Conservation (phyloP, 2,797 vertebrate species). For the Valencia hispanica region DNA sequence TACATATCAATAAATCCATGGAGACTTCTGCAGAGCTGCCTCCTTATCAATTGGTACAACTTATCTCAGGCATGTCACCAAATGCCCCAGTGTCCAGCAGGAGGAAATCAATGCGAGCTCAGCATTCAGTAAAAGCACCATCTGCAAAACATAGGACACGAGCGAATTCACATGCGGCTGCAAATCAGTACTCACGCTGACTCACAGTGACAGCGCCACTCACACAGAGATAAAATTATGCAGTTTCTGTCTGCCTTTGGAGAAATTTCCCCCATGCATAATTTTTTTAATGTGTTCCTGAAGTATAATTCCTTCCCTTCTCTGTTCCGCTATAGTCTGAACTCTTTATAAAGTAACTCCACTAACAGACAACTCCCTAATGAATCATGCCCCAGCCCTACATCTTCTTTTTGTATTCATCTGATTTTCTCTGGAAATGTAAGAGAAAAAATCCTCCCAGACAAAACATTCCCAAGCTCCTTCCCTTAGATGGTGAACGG, state of each 20-base stretch:
- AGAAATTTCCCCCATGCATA: conserved; percentile 28
- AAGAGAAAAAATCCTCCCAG: conserved; percentile 25
- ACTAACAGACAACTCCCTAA: conserved; percentile 26
- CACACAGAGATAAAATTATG: conserved; percentile 29
- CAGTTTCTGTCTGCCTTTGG: conserved; percentile 12
- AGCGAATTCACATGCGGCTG: conserved; percentile 26
- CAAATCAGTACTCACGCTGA: conserved; percentile 11
- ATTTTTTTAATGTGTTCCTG: conserved; percentile 20
- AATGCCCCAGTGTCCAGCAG: conserved; percentile 31
- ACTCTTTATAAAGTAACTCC: conserved; percentile 31
- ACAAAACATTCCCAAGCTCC: conserved; percentile 8
- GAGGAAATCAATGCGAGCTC: conserved; percentile 50
- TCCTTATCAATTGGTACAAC: conserved; percentile 46
- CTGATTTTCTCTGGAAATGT: conserved; percentile 29
- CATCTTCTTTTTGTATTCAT: conserved; percentile 24
- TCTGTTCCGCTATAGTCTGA: conserved; percentile 21
- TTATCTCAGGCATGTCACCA: conserved; percentile 39
- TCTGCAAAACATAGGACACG: conserved; percentile 42
- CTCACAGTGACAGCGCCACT: conserved; percentile 5
- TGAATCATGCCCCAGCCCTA: conserved; percentile 48
- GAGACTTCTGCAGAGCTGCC: conserved; percentile 37
- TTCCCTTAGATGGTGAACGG: conserved; percentile 21
- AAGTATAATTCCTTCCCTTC: conserved; percentile 1
- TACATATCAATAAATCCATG: conserved; percentile 28
- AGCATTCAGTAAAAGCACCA: conserved; percentile 34